phyloP scores from a whole-genome alignment of 2,888 invertebrate genomes.

The Rhagonycha fulva region DNA sequence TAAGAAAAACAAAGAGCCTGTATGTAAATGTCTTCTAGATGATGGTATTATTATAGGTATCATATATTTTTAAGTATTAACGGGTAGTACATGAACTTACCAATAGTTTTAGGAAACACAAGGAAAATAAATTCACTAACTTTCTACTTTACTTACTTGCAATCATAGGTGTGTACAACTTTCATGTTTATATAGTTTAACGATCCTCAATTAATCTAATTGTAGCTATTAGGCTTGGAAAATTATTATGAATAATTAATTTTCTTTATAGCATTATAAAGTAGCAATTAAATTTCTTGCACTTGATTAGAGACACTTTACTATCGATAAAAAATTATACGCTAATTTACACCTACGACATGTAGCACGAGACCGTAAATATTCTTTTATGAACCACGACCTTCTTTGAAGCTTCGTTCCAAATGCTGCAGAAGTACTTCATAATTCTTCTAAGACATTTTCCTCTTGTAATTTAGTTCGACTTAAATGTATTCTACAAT shows the following conservation, averaged over 20 bases:
- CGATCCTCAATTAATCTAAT: constrained; percentile 26
- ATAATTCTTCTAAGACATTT: constrained; percentile 32
- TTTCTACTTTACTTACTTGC: background rate
- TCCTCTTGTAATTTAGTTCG: constrained; percentile 32
- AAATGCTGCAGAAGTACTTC: constrained; percentile 26
- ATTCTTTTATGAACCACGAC: constrained; percentile 18
- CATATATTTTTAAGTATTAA: too few species aligned
- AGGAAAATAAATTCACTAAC: background rate
- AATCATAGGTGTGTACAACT: constrained; percentile 5
- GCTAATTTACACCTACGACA: constrained; percentile 25
- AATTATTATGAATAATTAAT: constrained; percentile 25
- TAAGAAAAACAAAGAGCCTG: background rate
- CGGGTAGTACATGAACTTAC: background rate
- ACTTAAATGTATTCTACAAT: constrained; percentile 20
- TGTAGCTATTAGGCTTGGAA: constrained; percentile 21
- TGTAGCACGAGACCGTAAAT: constrained; percentile 12
- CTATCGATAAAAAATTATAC: constrained; percentile 15
- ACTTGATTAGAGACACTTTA: constrained; percentile 21
- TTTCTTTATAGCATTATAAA: constrained; percentile 27
- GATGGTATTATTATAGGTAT: too few species aligned
- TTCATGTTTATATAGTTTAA: constrained; percentile 17
- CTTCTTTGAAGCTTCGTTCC: constrained; percentile 24
- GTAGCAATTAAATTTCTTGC: constrained; percentile 26
- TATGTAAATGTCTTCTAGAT: background rate
- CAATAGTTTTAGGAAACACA: background rate